phyloP scores from a whole-genome alignment of 1,140 invertebrate species.

The Luehdorfia chinensis region DNA sequence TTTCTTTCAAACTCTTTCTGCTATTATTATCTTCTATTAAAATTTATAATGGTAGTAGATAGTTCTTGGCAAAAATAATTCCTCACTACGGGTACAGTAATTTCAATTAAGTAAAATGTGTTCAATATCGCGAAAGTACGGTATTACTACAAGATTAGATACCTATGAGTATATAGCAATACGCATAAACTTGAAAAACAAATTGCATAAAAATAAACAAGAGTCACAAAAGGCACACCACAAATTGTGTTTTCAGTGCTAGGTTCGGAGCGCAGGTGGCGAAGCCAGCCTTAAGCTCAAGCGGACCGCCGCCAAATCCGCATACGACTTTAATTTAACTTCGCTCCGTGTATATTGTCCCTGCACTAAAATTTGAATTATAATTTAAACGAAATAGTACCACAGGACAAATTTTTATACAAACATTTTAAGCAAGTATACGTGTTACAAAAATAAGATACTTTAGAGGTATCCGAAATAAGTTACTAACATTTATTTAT shows the following conservation, averaged over 20 bases:
- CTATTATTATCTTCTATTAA: too few species aligned
- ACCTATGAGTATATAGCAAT: conserved; percentile 31
- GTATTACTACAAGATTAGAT: conserved; percentile 38
- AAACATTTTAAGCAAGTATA: neutral
- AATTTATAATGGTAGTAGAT: too few species aligned
- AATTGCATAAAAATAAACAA: conserved; percentile 65
- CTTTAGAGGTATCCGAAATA: too few species aligned
- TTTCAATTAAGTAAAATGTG: too few species aligned
- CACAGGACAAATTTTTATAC: neutral
- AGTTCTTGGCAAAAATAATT: too few species aligned
- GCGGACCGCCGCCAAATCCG: conserved; percentile 57
- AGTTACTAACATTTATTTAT: too few species aligned
- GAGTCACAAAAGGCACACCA: conserved; percentile 51
- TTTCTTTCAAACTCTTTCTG: neutral
- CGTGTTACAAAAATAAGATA: too few species aligned
- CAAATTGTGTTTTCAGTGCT: conserved; percentile 64
- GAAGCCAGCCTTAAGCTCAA: conserved; percentile 49
- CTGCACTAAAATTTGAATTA: conserved; percentile 58
- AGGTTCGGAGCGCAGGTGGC: conserved; percentile 56
- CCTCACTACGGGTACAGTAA: too few species aligned
- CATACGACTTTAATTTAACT: conserved; percentile 74
- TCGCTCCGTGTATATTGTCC: conserved; percentile 59
- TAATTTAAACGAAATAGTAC: conserved; percentile 21
- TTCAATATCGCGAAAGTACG: too few species aligned
- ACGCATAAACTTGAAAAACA: conserved; percentile 43